Conservation (phyloP, 2,888 invertebrate genomes). For the Ecliptopera silaceata region DNA sequence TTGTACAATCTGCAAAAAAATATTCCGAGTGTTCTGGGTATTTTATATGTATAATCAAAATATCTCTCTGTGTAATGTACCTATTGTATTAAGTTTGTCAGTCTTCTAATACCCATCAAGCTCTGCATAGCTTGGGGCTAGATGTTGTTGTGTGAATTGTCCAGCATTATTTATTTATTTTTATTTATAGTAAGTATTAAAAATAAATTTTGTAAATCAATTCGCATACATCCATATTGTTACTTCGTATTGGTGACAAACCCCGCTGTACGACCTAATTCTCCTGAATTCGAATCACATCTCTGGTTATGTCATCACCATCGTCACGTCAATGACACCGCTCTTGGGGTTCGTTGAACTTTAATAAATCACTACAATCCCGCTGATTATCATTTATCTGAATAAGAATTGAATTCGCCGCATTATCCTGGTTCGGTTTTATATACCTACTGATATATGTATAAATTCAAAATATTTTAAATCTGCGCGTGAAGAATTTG, state of each 20-base stretch:
- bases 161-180: no score
- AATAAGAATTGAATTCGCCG: not conserved
- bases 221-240: no score
- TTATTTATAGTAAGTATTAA: no score
- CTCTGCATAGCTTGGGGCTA: no score
- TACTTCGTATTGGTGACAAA: not conserved
- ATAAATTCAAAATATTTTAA: slow-evolving; percentile 1
- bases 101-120: no score
- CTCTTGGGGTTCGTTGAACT: slow-evolving; percentile 20
- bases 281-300: slow-evolving; percentile 20
- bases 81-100: no score
- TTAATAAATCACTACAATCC: slow-evolving; percentile 11
- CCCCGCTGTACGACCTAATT: slow-evolving; percentile 1
- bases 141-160: no score
- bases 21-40: no score
- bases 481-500: slow-evolving; percentile 23
- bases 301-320: slow-evolving; percentile 24
- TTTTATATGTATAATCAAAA: no score
- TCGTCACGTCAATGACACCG: slow-evolving; percentile 21
- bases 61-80: no score
- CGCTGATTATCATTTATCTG: not conserved
- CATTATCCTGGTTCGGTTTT: slow-evolving; percentile 14
- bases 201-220: no score
- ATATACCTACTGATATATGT: slow-evolving; percentile 9
- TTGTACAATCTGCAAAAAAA: no score